Conservation (phyloP, 2,888 invertebrate genomes). For the Caenorhabditis plicata region DNA sequence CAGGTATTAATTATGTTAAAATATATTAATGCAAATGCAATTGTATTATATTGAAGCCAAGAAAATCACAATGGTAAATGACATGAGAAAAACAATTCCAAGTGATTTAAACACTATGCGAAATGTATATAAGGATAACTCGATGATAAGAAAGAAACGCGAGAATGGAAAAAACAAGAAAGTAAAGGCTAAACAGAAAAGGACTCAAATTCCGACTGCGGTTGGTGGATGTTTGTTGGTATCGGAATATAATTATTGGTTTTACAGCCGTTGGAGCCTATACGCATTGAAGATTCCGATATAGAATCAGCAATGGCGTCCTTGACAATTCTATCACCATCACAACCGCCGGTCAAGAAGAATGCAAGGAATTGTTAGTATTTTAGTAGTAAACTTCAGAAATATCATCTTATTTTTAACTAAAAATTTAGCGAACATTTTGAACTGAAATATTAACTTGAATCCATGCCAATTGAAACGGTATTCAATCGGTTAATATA, state of each 20-base stretch:
- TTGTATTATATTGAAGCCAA: too few relatives aligned
- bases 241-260: neutral
- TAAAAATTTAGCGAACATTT: too few relatives aligned
- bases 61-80: conserved; percentile 6
- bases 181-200: neutral
- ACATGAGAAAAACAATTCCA: conserved; percentile 18
- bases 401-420: too few relatives aligned
- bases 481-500: too few relatives aligned
- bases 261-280: conserved; percentile 7
- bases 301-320: conserved; percentile 25
- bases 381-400: too few relatives aligned
- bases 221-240: neutral
- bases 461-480: too few relatives aligned
- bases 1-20: neutral
- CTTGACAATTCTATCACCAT: conserved; percentile 7
- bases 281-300: conserved; percentile 16
- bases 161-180: conserved; percentile 2
- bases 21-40: too few relatives aligned
- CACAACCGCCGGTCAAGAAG: too few relatives aligned
- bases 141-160: conserved; percentile 1
- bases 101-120: conserved; percentile 10
- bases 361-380: too few relatives aligned
- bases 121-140: conserved; percentile 5
- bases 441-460: too few relatives aligned
- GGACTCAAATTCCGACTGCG: neutral